Conservation (phyloP, 2,888 invertebrate genomes). For the Hemaris fuciformis region DNA sequence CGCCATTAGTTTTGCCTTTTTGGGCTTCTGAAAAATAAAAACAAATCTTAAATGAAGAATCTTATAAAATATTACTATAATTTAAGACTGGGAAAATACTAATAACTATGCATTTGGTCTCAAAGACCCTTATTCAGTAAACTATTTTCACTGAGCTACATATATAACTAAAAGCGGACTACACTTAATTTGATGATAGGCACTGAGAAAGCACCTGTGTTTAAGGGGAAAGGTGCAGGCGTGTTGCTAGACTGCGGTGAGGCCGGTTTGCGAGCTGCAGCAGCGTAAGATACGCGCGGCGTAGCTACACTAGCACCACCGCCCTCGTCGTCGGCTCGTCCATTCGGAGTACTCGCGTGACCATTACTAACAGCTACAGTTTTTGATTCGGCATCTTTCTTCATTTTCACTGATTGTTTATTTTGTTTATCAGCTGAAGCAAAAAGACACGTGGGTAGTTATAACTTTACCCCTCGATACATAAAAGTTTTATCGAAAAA, state of each 20-base stretch:
- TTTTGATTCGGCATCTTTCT: slow-evolving; percentile 60
- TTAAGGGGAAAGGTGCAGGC: slow-evolving; percentile 59
- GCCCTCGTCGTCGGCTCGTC: slow-evolving; percentile 72
- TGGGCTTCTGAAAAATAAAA: slow-evolving; percentile 54
- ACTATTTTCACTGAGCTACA: slow-evolving; percentile 1
- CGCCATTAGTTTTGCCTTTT: slow-evolving; percentile 56
- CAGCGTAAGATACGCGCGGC: slow-evolving; percentile 71
- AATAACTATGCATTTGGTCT: background rate
- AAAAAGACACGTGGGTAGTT: slow-evolving; percentile 27
- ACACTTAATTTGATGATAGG: slow-evolving; percentile 20
- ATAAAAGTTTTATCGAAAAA: slow-evolving; percentile 10
- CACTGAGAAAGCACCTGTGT: slow-evolving; percentile 51
- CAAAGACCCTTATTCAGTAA: background rate
- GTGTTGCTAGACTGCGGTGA: slow-evolving; percentile 63
- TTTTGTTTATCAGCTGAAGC: slow-evolving; percentile 68
- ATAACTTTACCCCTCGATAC: background rate
- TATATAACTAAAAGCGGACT: slow-evolving; percentile 9
- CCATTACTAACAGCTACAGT: slow-evolving; percentile 65
- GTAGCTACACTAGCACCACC: slow-evolving; percentile 52
- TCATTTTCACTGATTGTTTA: slow-evolving; percentile 65
- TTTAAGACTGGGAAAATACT: background rate
- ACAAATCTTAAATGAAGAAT: background rate
- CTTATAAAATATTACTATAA: background rate
- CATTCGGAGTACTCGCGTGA: slow-evolving; percentile 68
- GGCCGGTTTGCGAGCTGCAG: slow-evolving; percentile 68